Evolutionary conservation across 2,888 invertebrate genomes (phyloP).

Genomic region (Blastobasis adustella): DNA sequence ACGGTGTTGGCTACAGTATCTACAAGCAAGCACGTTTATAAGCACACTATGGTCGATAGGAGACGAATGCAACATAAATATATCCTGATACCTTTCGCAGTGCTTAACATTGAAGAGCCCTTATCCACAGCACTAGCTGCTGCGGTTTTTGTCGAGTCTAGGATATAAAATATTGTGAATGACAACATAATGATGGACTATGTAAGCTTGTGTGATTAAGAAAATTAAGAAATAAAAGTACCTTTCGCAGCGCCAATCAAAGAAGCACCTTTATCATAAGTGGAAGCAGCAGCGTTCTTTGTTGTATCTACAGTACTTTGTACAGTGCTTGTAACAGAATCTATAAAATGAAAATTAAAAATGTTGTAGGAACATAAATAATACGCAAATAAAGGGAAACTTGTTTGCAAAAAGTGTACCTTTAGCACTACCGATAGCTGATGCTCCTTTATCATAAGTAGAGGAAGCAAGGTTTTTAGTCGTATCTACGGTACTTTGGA

Average conservation of each 20-base stretch:
- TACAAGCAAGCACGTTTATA: conserved; percentile 15
- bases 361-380: neutral
- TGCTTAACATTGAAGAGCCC: conserved; percentile 23
- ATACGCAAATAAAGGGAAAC: neutral
- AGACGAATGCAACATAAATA: conserved; percentile 1
- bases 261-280: conserved; percentile 29
- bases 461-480: conserved; percentile 38
- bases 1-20: conserved; percentile 40
- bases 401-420: conserved; percentile 14
- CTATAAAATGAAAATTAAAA: conserved; percentile 9
- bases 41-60: too few species aligned
- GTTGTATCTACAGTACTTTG: conserved; percentile 36
- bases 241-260: conserved; percentile 30
- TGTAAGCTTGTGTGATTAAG: neutral
- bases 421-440: conserved; percentile 29
- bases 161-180: conserved; percentile 4
- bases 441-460: conserved; percentile 34
- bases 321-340: conserved; percentile 15
- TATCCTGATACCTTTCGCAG: conserved; percentile 26
- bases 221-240: conserved; percentile 5
- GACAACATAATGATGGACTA: neutral
- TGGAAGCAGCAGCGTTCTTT: conserved; percentile 31
- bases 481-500: conserved; percentile 30
- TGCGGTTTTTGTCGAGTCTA: conserved; percentile 61
- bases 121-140: conserved; percentile 36